Conservation (phyloP, 2,888 invertebrate genomes). For the Bombylius discolor region DNA sequence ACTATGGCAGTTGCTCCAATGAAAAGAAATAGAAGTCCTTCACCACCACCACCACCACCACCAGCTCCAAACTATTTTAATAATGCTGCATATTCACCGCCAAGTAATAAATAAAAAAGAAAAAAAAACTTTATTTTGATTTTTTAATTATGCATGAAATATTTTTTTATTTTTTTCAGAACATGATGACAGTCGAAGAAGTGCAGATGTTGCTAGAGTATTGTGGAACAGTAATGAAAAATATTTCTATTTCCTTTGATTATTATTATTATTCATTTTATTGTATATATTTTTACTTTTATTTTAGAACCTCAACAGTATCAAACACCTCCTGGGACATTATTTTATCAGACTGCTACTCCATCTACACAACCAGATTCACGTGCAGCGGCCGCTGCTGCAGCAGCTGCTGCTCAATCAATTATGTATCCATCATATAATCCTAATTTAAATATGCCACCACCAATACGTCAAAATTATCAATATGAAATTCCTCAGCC, state of each 20-base stretch:
- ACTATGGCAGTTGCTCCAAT: slow-evolving; percentile 27
- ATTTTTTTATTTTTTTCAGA: slow-evolving; percentile 38
- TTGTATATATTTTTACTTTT: slow-evolving; percentile 1
- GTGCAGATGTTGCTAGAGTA: slow-evolving; percentile 68
- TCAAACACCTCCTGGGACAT: slow-evolving; percentile 37
- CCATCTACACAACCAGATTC: slow-evolving; percentile 36
- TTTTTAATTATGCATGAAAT: background rate
- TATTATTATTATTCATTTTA: background rate
- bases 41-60: slow-evolving; percentile 35
- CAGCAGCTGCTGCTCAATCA: slow-evolving; percentile 16
- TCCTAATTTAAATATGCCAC: slow-evolving; percentile 28
- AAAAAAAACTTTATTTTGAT: background rate
- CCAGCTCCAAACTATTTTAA: slow-evolving; percentile 29
- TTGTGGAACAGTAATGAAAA: slow-evolving; percentile 70
- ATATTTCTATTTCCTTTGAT: background rate
- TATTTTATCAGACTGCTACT: slow-evolving; percentile 40
- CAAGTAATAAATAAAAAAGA: slow-evolving; percentile 21
- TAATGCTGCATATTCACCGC: slow-evolving; percentile 25
- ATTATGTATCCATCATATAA: slow-evolving; percentile 28
- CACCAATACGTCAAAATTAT: slow-evolving; percentile 31
- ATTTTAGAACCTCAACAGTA: slow-evolving; percentile 42
- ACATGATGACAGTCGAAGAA: slow-evolving; percentile 67
- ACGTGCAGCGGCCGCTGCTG: slow-evolving; percentile 14
- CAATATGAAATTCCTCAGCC: slow-evolving; percentile 28
- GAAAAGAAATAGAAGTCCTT: slow-evolving; percentile 46